phyloP scores from a whole-genome alignment of 2,797 vertebrate species.

The Cryptoblepharus egeriae region DNA sequence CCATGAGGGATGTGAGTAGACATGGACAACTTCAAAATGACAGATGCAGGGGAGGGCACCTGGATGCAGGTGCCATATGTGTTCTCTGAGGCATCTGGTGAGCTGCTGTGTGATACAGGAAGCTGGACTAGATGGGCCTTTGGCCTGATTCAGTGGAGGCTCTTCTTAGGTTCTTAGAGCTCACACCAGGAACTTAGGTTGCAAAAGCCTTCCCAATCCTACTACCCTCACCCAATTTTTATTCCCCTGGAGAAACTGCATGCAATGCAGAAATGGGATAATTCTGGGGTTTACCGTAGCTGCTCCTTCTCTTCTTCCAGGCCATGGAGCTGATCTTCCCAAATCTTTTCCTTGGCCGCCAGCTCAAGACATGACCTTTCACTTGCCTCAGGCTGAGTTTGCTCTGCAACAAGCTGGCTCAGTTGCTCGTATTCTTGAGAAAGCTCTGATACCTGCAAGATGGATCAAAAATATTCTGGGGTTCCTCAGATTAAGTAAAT shows the following conservation, averaged over 20 bases:
- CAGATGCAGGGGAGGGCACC: too few species aligned
- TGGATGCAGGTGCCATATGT: too few species aligned
- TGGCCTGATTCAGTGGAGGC: too few species aligned
- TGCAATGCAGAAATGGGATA: too few species aligned
- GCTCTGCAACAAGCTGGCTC: slow-evolving; percentile 37
- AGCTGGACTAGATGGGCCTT: too few species aligned
- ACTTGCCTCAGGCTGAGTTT: slow-evolving; percentile 26
- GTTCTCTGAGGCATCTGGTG: too few species aligned
- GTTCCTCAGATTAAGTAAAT: background rate
- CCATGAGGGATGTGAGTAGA: too few species aligned
- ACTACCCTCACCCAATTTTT: background rate
- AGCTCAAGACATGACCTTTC: slow-evolving; percentile 68
- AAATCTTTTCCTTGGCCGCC: slow-evolving; percentile 69
- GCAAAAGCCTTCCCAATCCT: too few species aligned
- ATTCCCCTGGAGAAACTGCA: background rate
- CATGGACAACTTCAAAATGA: too few species aligned
- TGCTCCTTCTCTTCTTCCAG: slow-evolving; percentile 78
- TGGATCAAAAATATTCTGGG: slow-evolving; percentile 43
- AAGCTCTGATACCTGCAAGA: slow-evolving; percentile 70
- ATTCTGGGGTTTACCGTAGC: slow-evolving; percentile 74
- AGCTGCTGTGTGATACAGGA: too few species aligned
- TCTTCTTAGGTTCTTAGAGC: too few species aligned
- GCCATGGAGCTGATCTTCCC: slow-evolving; percentile 75
- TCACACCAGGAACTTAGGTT: too few species aligned
- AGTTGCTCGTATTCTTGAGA: slow-evolving; percentile 64